These are phyloP conservation scores for Neopipo cinnamomea DNA, from an alignment of 2,113 vertebrate species.

Conservation along the genomic window DNA sequence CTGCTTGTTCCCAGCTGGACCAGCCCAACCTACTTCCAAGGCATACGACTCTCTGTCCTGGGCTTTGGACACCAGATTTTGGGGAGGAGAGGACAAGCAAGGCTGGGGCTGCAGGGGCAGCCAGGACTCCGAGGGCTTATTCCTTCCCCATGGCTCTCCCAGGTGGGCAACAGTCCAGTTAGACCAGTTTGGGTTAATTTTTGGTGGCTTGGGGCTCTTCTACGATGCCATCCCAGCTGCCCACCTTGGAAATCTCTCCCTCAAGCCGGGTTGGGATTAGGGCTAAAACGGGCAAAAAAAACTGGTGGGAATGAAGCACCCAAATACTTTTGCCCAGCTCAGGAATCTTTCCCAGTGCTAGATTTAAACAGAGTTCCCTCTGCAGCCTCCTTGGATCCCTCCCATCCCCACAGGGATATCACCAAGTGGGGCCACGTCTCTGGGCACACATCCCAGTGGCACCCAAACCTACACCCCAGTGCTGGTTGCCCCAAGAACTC, in stretches of 20 bases:
- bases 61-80: accelerated
- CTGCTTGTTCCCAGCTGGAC: background rate
- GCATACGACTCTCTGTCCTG: accelerated
- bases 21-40: background rate
- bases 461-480: background rate
- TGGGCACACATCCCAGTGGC: background rate
- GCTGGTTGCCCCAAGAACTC: background rate
- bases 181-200: background rate
- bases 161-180: accelerated
- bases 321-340: background rate
- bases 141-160: too few species aligned
- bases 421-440: background rate
- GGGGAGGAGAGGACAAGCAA: background rate
- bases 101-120: background rate
- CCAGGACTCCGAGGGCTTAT: background rate
- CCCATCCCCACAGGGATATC: background rate
- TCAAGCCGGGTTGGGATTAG: background rate
- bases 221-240: background rate
- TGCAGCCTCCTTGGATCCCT: background rate
- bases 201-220: background rate
- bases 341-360: background rate
- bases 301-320: background rate
- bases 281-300: background rate
- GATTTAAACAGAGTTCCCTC: background rate
- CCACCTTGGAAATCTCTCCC: background rate